These are phyloP conservation scores for Danaus chrysippus DNA, from an alignment of 2,888 invertebrate genomes.

Conservation along the genomic window DNA sequence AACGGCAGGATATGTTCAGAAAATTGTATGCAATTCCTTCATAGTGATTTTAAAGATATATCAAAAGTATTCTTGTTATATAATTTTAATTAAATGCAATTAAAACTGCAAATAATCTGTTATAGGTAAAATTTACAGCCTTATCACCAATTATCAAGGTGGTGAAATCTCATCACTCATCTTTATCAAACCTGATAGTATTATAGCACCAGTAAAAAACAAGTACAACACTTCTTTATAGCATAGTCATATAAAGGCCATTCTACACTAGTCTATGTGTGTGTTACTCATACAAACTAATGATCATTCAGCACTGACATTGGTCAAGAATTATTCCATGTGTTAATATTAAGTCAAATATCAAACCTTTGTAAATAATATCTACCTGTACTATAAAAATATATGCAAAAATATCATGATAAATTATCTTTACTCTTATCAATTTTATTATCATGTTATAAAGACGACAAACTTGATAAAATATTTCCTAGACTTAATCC, in stretches of 20 bases:
- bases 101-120: not conserved
- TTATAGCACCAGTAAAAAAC: constrained; percentile 31
- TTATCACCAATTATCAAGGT: constrained; percentile 50
- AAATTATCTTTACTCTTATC: not conserved
- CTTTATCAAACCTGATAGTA: constrained; percentile 53
- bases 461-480: not conserved
- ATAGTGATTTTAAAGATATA: not conserved
- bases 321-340: constrained; percentile 38
- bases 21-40: too few relatives aligned
- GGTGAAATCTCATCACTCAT: constrained; percentile 55
- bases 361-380: not conserved
- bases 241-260: constrained; percentile 25
- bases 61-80: not conserved
- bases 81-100: not conserved
- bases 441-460: constrained; percentile 4
- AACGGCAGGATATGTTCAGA: too few relatives aligned
- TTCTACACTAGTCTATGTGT: constrained; percentile 21
- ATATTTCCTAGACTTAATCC: constrained; percentile 3
- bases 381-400: not conserved
- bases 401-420: not conserved
- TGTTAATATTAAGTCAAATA: too few relatives aligned
- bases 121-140: constrained; percentile 20
- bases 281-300: constrained; percentile 16
- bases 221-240: constrained; percentile 19
- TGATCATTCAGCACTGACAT: constrained; percentile 18